Percentiles rank a stretch among this genome's conserved stretches.
Evolutionary conservation across 2,113 vertebrate species (phyloP).

Genomic region (Rhadina sibilatrix): DNA sequence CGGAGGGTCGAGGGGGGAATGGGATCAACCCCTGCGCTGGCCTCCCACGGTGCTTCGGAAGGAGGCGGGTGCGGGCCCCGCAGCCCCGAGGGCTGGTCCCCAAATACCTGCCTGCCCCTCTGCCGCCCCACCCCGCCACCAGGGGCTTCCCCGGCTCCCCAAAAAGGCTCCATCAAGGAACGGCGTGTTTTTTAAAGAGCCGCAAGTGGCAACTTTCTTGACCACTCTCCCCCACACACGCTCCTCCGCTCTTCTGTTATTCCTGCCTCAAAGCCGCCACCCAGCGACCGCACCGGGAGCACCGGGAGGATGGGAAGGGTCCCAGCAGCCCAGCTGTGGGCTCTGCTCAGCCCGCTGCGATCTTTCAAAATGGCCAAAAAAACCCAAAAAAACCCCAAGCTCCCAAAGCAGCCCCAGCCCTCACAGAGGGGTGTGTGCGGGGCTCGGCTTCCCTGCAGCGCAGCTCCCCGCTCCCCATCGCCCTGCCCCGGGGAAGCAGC

Average conservation of each 20-base stretch:
- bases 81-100: background rate
- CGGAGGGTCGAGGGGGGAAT: fast-evolving
- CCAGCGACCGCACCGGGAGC: slow-evolving; percentile 26
- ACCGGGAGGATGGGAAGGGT: background rate
- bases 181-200: background rate
- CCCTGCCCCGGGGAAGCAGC: background rate
- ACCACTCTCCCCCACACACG: background rate
- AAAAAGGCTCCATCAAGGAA: background rate
- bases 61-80: background rate
- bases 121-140: background rate
- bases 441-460: background rate
- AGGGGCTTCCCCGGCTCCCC: background rate
- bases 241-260: background rate
- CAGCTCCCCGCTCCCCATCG: background rate
- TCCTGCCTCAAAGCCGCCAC: slow-evolving; percentile 63
- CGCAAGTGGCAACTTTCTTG: background rate
- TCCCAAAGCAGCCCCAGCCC: background rate
- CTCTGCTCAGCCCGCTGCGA: background rate
- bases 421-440: background rate
- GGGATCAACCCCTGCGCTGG: background rate
- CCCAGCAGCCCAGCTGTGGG: slow-evolving; percentile 3
- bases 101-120: background rate
- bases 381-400: fast-evolving
- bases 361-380: background rate
- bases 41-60: background rate